Evolutionary conservation across 2,113 vertebrate genomes (phyloP).

Genomic region (Bettongia penicillata): DNA sequence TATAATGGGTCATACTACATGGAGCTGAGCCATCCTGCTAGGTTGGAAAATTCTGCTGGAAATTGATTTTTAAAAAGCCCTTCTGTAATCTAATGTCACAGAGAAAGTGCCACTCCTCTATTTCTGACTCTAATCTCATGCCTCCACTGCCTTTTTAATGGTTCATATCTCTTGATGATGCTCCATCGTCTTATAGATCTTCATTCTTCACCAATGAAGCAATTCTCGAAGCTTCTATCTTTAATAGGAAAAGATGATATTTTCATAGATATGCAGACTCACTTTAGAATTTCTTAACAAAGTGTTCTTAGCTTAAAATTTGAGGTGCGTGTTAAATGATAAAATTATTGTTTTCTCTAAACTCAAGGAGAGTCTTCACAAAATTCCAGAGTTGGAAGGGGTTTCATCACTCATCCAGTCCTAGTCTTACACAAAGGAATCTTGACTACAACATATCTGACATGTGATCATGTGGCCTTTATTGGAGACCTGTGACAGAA

Average conservation of each 20-base stretch:
- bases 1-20: not conserved
- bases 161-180: not conserved
- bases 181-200: not conserved
- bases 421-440: not conserved
- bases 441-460: not conserved
- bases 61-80: conserved; percentile 13
- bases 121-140: not conserved
- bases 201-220: conserved; percentile 6
- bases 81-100: not conserved
- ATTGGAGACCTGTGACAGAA: not conserved
- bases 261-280: not conserved
- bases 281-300: not conserved
- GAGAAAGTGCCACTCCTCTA: not conserved
- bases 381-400: not conserved
- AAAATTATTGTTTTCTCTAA: not conserved
- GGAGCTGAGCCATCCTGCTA: not conserved
- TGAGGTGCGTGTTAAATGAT: not conserved
- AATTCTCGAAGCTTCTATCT: not conserved
- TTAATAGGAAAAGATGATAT: not conserved
- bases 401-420: not conserved
- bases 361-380: not conserved
- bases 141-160: not conserved
- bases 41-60: not conserved
- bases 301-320: not conserved
- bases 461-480: not conserved